Base-by-base conservation (phyloP, 2,888 invertebrate genomes). In the Gymnocheta viridis region DNA sequence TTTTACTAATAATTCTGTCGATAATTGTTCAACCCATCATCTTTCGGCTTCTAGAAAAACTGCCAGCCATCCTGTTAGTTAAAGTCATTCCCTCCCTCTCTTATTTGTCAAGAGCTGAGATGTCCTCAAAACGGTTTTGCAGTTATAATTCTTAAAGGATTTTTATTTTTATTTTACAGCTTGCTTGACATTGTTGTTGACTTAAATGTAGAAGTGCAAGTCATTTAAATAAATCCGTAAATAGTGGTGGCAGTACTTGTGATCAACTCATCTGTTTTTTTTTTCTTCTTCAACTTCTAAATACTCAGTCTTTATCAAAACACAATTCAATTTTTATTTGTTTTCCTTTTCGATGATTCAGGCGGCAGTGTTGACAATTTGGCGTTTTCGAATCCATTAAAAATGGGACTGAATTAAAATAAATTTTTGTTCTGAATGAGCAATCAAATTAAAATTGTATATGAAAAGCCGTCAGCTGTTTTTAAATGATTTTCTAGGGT, bases 211-310 rank as follows among this genome's bases (percentile, higher is more conserved):
- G 44, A 64, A 79, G 72, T 72, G 64, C 56, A 64, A 79, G 64
- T 72, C 79, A 79, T 79, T 72, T 72, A 49, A 60, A 79, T 72
- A 79, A 77, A 67, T 77, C 58, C 35, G 67, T 27, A 58, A 67
- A 58, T 58, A 67, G 67, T 77, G 49, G 58, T 38, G n/a, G 44
- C 17, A 49, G 24, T 56, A 58, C 56, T 62, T 74, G 44, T 14
- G 44, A 32, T 62, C 24, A 73, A 73, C 22, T 74, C 49, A 41
- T 74, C 51, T 74, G 51, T 74, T 66, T n/a, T n/a, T n/a, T n/a
- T n/a, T n/a, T n/a, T n/a, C n/a, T 54, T 74, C 54, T 66, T 54
- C 64, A 7, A 44, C 32, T 54, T 64, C 32, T 54, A 54, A 32
- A 54, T 66, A 41, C 22, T 32, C 22, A 44, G 41, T 29, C 44